Conservation (phyloP, 2,797 vertebrate species). For the Valencia hispanica region DNA sequence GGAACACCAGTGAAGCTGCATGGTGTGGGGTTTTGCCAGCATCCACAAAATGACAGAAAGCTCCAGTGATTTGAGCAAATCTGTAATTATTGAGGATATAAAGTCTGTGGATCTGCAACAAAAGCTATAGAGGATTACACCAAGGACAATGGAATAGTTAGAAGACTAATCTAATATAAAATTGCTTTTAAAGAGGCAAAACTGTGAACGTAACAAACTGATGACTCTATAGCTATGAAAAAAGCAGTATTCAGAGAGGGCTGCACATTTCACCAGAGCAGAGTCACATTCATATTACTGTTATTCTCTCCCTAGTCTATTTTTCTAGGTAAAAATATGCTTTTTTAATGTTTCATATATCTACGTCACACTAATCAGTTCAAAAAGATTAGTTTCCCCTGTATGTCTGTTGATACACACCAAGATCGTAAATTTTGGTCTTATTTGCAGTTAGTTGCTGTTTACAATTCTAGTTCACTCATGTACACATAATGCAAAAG, state of each 20-base stretch:
- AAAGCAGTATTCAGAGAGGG: neutral
- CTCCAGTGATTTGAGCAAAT: slow-evolving; percentile 6
- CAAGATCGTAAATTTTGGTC: neutral
- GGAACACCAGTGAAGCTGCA: slow-evolving; percentile 39
- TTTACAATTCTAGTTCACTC: neutral
- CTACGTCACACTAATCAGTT: too few species aligned
- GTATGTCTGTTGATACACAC: neutral
- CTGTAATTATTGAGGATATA: slow-evolving; percentile 23
- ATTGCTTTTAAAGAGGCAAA: neutral
- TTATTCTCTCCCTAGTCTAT: neutral
- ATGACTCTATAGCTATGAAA: neutral
- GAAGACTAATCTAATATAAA: neutral
- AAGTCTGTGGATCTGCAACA: neutral
- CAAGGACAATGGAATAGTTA: neutral
- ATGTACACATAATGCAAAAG: neutral
- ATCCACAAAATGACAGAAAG: slow-evolving; percentile 21
- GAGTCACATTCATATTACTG: neutral
- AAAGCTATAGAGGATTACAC: neutral
- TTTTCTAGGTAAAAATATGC: neutral
- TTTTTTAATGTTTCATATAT: too few species aligned
- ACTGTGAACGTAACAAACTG: neutral
- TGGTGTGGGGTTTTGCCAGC: slow-evolving; percentile 10
- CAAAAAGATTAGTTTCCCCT: neutral
- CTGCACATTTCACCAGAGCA: neutral
- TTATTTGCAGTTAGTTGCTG: neutral